phyloP scores from a whole-genome alignment of 2,797 vertebrate species.

The Graptemys geographica region DNA sequence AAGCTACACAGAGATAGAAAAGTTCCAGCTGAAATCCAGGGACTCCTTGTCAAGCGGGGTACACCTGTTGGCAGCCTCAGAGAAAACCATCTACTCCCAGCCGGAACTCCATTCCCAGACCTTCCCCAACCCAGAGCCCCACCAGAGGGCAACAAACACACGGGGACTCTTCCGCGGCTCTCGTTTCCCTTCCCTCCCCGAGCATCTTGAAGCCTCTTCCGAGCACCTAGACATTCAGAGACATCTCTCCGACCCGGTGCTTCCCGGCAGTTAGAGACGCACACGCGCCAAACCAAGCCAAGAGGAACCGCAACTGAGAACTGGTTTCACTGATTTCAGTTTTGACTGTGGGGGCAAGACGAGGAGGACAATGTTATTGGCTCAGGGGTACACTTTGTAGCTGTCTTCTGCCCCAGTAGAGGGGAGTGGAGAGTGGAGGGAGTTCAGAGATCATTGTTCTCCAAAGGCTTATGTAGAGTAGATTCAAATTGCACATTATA shows the following conservation, averaged over 20 bases:
- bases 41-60: slow-evolving; percentile 85
- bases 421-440: slow-evolving; percentile 39
- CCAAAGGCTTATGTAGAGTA: slow-evolving; percentile 70
- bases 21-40: slow-evolving; percentile 81
- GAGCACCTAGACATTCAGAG: slow-evolving; percentile 89
- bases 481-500: slow-evolving; percentile 61
- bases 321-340: slow-evolving; percentile 36
- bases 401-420: slow-evolving; percentile 61
- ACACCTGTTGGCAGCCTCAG: slow-evolving; percentile 79
- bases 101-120: slow-evolving; percentile 73
- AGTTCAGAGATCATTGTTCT: slow-evolving; percentile 59
- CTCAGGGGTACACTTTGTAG: slow-evolving; percentile 63
- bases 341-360: slow-evolving; percentile 47
- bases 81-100: slow-evolving; percentile 82
- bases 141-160: slow-evolving; percentile 57
- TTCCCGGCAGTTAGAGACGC: slow-evolving; percentile 87
- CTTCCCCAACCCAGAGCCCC: slow-evolving; percentile 57
- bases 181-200: slow-evolving; percentile 92
- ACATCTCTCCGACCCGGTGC: slow-evolving; percentile 90
- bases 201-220: slow-evolving; percentile 85
- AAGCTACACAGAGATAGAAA: slow-evolving; percentile 78
- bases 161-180: slow-evolving; percentile 82
- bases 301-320: slow-evolving; percentile 57
- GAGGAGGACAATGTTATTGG: slow-evolving; percentile 51
- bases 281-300: background rate